These are phyloP conservation scores for Acanthosepion lycidas DNA, from an alignment of 2,888 invertebrate species.

Conservation along the genomic window DNA sequence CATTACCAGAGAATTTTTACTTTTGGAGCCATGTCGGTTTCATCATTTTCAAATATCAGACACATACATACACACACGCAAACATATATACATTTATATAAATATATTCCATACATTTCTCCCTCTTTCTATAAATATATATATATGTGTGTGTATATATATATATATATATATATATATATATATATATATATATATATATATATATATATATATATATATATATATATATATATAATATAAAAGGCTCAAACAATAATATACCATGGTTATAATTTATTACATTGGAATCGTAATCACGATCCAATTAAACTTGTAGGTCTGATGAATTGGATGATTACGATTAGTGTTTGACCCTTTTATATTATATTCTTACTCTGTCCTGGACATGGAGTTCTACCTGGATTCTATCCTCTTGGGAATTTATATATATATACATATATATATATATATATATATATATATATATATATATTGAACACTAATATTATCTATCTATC, in stretches of 20 bases:
- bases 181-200: not conserved
- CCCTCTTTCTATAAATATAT: not conserved
- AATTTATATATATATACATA: not conserved
- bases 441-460: constrained; percentile 17
- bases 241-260: too few relatives aligned
- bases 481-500: too few relatives aligned
- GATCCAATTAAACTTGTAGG: too few relatives aligned
- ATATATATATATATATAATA: not conserved
- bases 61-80: not conserved
- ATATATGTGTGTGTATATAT: not conserved
- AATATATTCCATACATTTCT: not conserved
- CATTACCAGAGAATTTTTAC: too few relatives aligned
- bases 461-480: not conserved
- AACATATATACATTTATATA: not conserved
- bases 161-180: not conserved
- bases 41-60: not conserved
- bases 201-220: not conserved
- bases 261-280: too few relatives aligned
- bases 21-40: too few relatives aligned
- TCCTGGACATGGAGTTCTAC: too few relatives aligned
- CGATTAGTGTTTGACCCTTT: too few relatives aligned
- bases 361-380: too few relatives aligned
- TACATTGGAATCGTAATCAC: too few relatives aligned
- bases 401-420: not conserved
- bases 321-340: too few relatives aligned